A percentile compares a stretch with the other conserved stretches of the same genome.
Conservation (phyloP, 2,113 vertebrate genomes). For the Ceratotherium simum region DNA sequence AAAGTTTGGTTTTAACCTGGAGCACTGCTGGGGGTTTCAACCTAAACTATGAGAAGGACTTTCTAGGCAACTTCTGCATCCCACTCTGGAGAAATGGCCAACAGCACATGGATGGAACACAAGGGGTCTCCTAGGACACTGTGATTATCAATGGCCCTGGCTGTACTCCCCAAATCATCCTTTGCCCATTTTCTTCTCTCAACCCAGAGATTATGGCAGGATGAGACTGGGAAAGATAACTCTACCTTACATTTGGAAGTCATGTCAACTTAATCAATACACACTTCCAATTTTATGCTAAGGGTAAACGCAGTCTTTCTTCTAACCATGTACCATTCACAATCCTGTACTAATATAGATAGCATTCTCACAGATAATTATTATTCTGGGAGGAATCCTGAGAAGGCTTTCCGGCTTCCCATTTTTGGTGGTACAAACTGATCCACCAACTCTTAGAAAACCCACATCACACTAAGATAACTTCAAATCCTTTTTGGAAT, state of each 20-base stretch:
- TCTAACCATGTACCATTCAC: not conserved
- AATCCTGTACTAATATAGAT: too few species aligned
- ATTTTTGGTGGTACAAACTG: not conserved
- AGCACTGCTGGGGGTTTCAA: too few species aligned
- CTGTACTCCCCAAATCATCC: not conserved
- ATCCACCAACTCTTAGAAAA: not conserved
- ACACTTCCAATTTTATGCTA: not conserved
- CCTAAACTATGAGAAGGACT: too few species aligned
- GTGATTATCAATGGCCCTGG: rapidly evolving
- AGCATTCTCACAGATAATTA: too few species aligned
- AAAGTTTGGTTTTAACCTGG: too few species aligned
- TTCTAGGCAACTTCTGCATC: too few species aligned
- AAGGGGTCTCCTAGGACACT: not conserved
- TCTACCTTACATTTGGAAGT: not conserved
- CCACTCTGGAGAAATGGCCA: not conserved
- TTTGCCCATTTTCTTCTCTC: not conserved
- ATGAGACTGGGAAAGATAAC: not conserved
- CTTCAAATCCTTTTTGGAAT: not conserved
- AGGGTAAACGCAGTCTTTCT: not conserved
- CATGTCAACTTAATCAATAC: not conserved
- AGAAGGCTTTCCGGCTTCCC: not conserved
- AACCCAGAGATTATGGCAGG: not conserved
- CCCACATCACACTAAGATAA: not conserved
- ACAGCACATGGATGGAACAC: not conserved
- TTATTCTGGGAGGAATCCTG: not conserved